Evolutionary conservation across 2,888 invertebrate species (phyloP), one percentile per base, ranked within the genome.

Genomic region (Emesis furor): DNA sequence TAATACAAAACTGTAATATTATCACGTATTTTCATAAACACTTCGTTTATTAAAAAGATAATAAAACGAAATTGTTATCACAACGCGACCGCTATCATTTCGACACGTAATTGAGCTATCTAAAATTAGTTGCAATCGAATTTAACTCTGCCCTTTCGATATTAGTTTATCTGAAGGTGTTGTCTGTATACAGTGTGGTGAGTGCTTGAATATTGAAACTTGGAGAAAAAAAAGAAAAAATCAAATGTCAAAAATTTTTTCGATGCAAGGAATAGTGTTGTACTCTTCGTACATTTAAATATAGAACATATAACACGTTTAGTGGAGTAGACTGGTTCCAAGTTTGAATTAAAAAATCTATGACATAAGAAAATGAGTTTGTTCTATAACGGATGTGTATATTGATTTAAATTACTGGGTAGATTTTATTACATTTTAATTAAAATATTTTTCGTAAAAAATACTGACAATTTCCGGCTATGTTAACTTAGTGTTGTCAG

Each of bases 101-200:
- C 51, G 24, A 86, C 81, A 89, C 85, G 90, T 86, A 90, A 86
- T 89, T 72, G 51, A 67, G 10, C 73, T 78, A 72, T 17, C 51
- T 68, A 75, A 84, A 69, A 73, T 77, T 51, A 82, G 83, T 88
- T 89, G 87, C 86, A 87, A 78, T 83, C 71, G 75, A 83, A 83
- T 87, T 87, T 87, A 86, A 79, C 67, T 46, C 77, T 75, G 76
- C 79, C 81, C 73, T 82, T 86, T 85, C 78, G 87, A 88, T 90
- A 92, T 91, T 91, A 94, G 94, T 95, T 93, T 93, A 94, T 94
- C 92, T 86, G 39, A 85, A 92, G 90, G 91, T 91, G 93, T 90
- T 88, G 89, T 46, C 46, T 46, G 46, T 46, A 82, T 83, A 88
- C 77, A 46, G 86, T 83, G 86, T 86, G 94, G 94, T 94, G 91